Evolutionary conservation across 1,140 invertebrate genomes (phyloP), one percentile per base, ranked within the genome.

Genomic region (Dinoponera quadriceps): DNA sequence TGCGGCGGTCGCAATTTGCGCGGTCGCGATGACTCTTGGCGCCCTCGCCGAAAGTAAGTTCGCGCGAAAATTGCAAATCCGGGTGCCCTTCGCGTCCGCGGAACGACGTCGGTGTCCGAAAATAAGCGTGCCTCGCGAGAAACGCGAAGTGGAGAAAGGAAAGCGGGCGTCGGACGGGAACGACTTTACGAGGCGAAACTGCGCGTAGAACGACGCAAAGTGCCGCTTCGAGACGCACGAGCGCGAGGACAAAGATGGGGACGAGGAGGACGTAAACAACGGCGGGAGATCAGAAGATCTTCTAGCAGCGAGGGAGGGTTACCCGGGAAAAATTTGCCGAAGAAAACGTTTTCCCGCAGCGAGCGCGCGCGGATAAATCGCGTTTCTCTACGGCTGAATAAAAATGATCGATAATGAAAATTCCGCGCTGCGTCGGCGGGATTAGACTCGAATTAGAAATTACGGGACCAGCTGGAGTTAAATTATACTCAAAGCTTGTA

Each of bases 111-210:
- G 18, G 9, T 33, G 44, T 44, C 54, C 60, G 44, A 75, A 75
- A 75, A 65, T 75, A 65, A 65, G 20, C 11, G n/a, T 22, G 55
- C 18, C 33, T 74, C 14, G 38, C 44, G 44, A 65, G 59, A 65
- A 63, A 63, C 25, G 48, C 25, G 5, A 3, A 11, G 49, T 16
- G 20, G 27, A 51, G 29, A 20, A 29, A 60, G 27, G 20, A 83
- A 82, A 60, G 14, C 1, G n/a, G 20, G 29, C 4, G 33, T 33
- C 20, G 13, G 62, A 63, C 38, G 48, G 48, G 62, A 65, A 74
- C 74, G 49, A 72, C 62, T 86, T 82, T 86, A 75, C 51, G 84
- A 73, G 60, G 20, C 44, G 55, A 82, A 82, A 74, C 49, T 33
- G 69, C 66, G 54, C 49, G 9, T 68, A 48, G 54, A 80, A 74